Percentiles rank a stretch among this genome's conserved stretches.
Conservation (phyloP, 1,140 invertebrate genomes). For the Lordiphosa mommai region DNA sequence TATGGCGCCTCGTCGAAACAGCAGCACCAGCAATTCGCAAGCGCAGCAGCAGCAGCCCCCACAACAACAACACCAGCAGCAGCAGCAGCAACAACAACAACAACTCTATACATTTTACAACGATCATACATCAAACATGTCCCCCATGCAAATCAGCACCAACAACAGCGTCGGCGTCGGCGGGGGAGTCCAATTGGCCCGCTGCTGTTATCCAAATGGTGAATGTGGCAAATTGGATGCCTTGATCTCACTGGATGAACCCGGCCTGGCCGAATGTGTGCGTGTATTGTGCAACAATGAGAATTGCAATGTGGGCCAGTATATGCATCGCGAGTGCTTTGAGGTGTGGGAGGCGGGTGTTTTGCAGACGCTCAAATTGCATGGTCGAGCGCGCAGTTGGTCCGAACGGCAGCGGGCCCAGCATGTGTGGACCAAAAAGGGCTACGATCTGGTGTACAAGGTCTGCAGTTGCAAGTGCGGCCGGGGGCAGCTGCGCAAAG, state of each 20-base stretch:
- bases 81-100: conserved; percentile 25
- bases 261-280: conserved; percentile 89
- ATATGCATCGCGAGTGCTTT: conserved; percentile 98
- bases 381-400: conserved; percentile 94
- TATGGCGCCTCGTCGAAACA: conserved; percentile 75
- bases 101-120: conserved; percentile 3
- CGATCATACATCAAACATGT: conserved; percentile 28
- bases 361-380: conserved; percentile 92
- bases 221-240: conserved; percentile 87
- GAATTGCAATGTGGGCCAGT: conserved; percentile 90
- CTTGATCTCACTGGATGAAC: conserved; percentile 86
- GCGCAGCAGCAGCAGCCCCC: conserved; percentile 45
- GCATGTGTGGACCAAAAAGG: conserved; percentile 98
- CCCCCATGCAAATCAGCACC: conserved; percentile 56
- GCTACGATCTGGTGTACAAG: conserved; percentile 95
- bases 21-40: conserved; percentile 39
- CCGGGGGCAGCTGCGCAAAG: conserved; percentile 95
- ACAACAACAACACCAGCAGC: conserved; percentile 33
- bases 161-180: conserved; percentile 19
- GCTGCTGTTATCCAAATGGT: conserved; percentile 90
- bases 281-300: conserved; percentile 98
- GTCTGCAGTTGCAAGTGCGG: conserved; percentile 93
- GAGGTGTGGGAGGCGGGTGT: conserved; percentile 94
- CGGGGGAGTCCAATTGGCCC: conserved; percentile 59
- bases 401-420: conserved; percentile 95